Evolutionary conservation across 2,888 invertebrate genomes (phyloP).

Genomic region (Therioaphis trifolii): DNA sequence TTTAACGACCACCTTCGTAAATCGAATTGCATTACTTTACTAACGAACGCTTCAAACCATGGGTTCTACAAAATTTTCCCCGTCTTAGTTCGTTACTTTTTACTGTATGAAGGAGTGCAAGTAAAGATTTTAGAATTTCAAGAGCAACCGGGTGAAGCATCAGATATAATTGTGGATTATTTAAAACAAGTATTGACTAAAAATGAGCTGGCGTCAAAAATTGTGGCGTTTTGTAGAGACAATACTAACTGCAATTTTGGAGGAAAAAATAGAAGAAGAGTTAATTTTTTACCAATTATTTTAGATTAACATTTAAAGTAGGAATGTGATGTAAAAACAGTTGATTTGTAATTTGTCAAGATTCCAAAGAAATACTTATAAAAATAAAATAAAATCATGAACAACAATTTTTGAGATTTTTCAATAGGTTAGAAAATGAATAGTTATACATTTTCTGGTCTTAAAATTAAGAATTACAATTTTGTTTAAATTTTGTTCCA

Average conservation of each 20-base stretch:
- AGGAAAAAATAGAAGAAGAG: constrained; percentile 56
- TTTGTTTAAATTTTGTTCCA: too few relatives aligned
- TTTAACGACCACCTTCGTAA: constrained; percentile 35
- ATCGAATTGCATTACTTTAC: constrained; percentile 24
- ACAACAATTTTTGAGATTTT: too few relatives aligned
- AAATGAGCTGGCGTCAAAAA: constrained; percentile 42
- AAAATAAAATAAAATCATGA: too few relatives aligned
- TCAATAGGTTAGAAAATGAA: too few relatives aligned
- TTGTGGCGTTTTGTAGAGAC: constrained; percentile 57
- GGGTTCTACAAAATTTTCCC: neutral
- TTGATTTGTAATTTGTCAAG: too few relatives aligned
- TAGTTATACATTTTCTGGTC: too few relatives aligned
- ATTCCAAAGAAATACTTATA: too few relatives aligned
- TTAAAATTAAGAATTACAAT: too few relatives aligned
- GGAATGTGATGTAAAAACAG: too few relatives aligned
- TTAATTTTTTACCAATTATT: too few relatives aligned
- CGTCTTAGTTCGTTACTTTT: too few relatives aligned
- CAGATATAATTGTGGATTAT: constrained; percentile 59
- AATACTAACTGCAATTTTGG: constrained; percentile 64
- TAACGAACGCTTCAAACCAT: constrained; percentile 42
- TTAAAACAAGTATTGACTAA: constrained; percentile 45
- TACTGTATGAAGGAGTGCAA: constrained; percentile 49
- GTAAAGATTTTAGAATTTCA: constrained; percentile 63
- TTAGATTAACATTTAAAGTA: too few relatives aligned
- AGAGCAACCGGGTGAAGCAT: constrained; percentile 55